Conservation (phyloP, 2,797 vertebrate species). For the Antrozous pallidus region DNA sequence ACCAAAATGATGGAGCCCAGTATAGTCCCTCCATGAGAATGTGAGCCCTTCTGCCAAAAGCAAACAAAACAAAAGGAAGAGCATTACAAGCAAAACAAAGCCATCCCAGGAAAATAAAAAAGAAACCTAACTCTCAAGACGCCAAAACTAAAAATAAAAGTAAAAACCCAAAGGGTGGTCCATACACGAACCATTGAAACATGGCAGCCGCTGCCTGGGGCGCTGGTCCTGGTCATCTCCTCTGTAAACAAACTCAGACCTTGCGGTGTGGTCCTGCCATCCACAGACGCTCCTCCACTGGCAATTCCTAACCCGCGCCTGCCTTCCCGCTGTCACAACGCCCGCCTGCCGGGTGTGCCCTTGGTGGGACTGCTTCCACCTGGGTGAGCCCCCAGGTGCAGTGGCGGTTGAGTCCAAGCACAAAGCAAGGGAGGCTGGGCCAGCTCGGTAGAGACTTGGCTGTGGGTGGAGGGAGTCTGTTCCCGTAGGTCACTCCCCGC, state of each 20-base stretch:
- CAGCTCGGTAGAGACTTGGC: not conserved
- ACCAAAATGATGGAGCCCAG: not conserved
- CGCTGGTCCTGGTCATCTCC: not conserved
- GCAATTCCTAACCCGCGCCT: not conserved
- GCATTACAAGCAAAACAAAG: not conserved
- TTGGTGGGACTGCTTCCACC: not conserved
- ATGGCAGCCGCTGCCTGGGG: not conserved
- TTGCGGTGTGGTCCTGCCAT: not conserved
- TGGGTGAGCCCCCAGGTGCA: not conserved
- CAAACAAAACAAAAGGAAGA: not conserved
- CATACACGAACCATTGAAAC: not conserved
- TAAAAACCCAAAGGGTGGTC: not conserved
- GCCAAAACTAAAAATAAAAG: not conserved
- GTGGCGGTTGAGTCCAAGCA: not conserved
- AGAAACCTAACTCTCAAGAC: not conserved
- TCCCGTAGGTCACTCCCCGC: not conserved
- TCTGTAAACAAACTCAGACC: not conserved
- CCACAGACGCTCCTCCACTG: not conserved
- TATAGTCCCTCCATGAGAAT: not conserved
- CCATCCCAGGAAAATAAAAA: not conserved
- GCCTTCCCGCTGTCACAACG: fast-evolving
- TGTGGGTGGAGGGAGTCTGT: not conserved
- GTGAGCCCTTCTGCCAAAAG: not conserved
- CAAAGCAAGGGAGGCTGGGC: fast-evolving
- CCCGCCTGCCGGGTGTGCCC: not conserved